Conservation (phyloP, 2,113 vertebrate species). For the Chaetorhynchus papuensis region DNA sequence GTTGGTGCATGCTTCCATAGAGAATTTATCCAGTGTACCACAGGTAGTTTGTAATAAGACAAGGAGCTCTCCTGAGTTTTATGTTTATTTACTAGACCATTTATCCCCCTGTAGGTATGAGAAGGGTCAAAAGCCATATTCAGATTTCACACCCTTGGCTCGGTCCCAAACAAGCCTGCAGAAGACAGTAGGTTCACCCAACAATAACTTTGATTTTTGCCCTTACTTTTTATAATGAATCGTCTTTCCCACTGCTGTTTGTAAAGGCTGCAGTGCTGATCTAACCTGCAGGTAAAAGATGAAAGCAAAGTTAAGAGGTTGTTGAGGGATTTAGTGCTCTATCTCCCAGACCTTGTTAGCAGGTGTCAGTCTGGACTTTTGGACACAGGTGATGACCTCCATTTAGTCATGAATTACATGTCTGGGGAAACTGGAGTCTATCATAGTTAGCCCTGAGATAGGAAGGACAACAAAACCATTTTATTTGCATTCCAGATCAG, state of each 20-base stretch:
- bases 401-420: background rate
- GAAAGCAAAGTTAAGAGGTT: background rate
- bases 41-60: background rate
- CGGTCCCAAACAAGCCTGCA: background rate
- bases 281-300: background rate
- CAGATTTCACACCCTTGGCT: background rate
- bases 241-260: background rate
- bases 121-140: background rate
- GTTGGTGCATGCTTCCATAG: background rate
- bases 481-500: background rate
- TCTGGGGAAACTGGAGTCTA: background rate
- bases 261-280: background rate
- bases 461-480: background rate
- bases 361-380: background rate
- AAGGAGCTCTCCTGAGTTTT: background rate
- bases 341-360: background rate
- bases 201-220: background rate
- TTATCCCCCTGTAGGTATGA: background rate
- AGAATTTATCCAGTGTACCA: background rate
- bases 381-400: background rate
- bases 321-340: background rate
- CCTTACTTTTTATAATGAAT: background rate
- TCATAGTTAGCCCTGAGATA: background rate
- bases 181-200: background rate
- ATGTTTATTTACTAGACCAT: background rate